These are phyloP conservation scores for Anthonomus grandis DNA, from an alignment of 1,140 invertebrate genomes.

Conservation along the genomic window DNA sequence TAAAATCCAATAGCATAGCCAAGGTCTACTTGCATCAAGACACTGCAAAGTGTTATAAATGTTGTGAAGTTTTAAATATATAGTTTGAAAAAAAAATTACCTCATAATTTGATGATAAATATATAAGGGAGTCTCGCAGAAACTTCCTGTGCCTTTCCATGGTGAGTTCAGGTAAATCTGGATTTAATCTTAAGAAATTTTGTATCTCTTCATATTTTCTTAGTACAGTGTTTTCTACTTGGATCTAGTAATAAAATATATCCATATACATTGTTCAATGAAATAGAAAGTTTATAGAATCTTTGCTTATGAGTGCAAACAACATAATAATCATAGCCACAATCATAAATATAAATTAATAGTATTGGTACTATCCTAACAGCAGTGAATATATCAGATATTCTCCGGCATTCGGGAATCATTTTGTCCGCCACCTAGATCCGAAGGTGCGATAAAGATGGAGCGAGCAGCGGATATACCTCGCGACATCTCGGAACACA, in stretches of 20 bases:
- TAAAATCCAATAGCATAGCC: slow-evolving; percentile 94
- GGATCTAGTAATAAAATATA: slow-evolving; percentile 25
- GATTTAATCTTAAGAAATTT: slow-evolving; percentile 25
- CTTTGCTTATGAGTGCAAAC: no score
- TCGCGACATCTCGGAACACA: no score
- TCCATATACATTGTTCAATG: background rate
- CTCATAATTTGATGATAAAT: slow-evolving; percentile 67
- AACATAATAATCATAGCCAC: no score
- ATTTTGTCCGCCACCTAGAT: no score
- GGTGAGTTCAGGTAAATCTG: slow-evolving; percentile 58
- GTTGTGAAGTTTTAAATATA: slow-evolving; percentile 28
- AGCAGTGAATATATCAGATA: background rate
- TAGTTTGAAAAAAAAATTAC: slow-evolving; percentile 45
- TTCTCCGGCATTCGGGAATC: no score
- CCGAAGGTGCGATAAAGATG: no score
- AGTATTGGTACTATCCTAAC: background rate
- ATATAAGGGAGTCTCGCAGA: slow-evolving; percentile 65
- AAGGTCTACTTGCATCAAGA: slow-evolving; percentile 90
- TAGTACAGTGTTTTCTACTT: slow-evolving; percentile 37
- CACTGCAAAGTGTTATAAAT: no score
- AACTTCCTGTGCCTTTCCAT: slow-evolving; percentile 64
- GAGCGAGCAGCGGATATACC: no score
- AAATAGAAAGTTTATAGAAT: no score
- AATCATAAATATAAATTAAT: slow-evolving; percentile 8
- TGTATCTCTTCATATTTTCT: slow-evolving; percentile 33